Percentiles rank a stretch among this genome's conserved stretches.
phyloP scores from a whole-genome alignment of 2,888 invertebrate species.

The Oscheius sp. region DNA sequence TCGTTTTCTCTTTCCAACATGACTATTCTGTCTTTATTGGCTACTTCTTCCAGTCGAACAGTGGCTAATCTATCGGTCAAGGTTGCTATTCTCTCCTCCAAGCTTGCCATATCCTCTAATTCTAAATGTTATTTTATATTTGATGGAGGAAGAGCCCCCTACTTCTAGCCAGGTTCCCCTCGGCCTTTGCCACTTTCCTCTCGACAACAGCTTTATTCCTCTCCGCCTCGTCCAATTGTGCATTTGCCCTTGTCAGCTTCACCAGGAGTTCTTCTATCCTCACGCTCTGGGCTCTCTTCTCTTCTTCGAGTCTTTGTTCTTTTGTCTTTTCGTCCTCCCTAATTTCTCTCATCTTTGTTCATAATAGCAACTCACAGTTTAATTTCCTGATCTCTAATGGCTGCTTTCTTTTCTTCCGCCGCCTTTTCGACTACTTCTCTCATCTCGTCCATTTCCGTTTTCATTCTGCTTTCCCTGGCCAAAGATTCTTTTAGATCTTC shows the following conservation, averaged over 20 bases:
- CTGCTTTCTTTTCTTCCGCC: conserved; percentile 38
- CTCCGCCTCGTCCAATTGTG: conserved; percentile 17
- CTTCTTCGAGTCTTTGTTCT: conserved; percentile 37
- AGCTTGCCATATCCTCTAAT: conserved; percentile 1
- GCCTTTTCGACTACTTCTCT: conserved; percentile 32
- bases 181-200: conserved; percentile 20
- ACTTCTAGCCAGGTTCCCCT: conserved; percentile 21
- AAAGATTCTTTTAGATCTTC: conserved; percentile 44
- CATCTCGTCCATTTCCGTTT: conserved; percentile 39
- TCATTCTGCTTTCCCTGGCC: conserved; percentile 39
- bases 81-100: conserved; percentile 47
- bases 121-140: conserved; percentile 28
- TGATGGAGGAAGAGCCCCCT: neutral
- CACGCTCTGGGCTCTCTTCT: conserved; percentile 42
- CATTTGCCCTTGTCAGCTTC: conserved; percentile 26
- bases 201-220: conserved; percentile 19
- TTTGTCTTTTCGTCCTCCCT: conserved; percentile 45
- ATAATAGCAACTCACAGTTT: conserved; percentile 7
- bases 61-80: conserved; percentile 41
- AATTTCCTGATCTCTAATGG: conserved; percentile 23
- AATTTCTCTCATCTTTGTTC: neutral
- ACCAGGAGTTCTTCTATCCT: conserved; percentile 43
- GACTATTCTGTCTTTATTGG: conserved; percentile 43
- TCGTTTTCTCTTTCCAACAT: conserved; percentile 44
- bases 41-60: conserved; percentile 31